phyloP scores from a whole-genome alignment of 2,797 vertebrate genomes.

The Ispidina picta region DNA sequence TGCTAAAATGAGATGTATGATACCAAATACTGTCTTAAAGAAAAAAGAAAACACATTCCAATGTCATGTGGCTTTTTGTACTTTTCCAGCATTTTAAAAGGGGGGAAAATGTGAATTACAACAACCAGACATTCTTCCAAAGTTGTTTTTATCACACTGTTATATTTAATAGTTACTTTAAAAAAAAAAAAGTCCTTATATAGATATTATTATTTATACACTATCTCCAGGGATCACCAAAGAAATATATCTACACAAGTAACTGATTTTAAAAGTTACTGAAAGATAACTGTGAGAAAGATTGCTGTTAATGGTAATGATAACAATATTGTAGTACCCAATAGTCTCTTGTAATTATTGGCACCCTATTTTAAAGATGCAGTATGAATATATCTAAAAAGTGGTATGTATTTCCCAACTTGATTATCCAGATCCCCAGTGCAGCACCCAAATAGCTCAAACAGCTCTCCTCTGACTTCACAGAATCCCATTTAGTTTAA shows the following conservation, averaged over 20 bases:
- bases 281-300: not conserved
- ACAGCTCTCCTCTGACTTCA: not conserved
- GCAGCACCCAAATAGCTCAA: not conserved
- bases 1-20: conserved; percentile 44
- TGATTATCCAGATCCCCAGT: not conserved
- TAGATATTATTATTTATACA: not conserved
- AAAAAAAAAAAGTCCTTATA: not conserved
- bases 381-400: not conserved
- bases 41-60: conserved; percentile 57
- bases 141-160: conserved; percentile 15
- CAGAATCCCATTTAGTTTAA: not conserved
- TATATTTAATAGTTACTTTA: not conserved
- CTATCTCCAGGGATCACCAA: not conserved
- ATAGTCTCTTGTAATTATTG: not conserved
- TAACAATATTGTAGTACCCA: not conserved
- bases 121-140: conserved; percentile 22
- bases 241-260: not conserved
- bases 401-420: not conserved
- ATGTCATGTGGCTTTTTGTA: conserved; percentile 37
- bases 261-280: not conserved
- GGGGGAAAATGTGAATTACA: not conserved
- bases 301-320: not conserved
- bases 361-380: not conserved
- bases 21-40: conserved; percentile 56
- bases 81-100: conserved; percentile 20